Conservation (phyloP, 1,140 invertebrate species). For the Bicyclus anynana region DNA sequence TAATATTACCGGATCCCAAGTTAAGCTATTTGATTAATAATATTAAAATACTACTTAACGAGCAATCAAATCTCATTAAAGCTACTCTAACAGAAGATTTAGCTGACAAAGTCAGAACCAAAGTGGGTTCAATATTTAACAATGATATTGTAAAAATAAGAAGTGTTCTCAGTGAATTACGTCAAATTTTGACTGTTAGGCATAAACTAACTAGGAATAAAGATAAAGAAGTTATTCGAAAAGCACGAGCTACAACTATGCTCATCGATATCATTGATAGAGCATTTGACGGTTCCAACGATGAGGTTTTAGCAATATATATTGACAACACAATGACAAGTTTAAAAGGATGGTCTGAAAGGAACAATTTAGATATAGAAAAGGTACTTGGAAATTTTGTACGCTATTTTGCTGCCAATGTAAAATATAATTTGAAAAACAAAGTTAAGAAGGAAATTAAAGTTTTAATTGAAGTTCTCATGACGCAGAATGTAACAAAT, state of each 20-base stretch:
- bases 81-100: slow-evolving; percentile 5
- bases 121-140: slow-evolving; percentile 7
- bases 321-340: slow-evolving; percentile 8
- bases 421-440: slow-evolving; percentile 13
- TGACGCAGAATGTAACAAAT: slow-evolving; percentile 4
- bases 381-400: slow-evolving; percentile 8
- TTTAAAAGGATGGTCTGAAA: not conserved
- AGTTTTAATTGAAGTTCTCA: slow-evolving; percentile 12
- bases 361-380: slow-evolving; percentile 2
- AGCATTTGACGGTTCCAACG: slow-evolving; percentile 9
- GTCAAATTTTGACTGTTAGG: slow-evolving; percentile 2
- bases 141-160: not conserved
- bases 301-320: slow-evolving; percentile 10
- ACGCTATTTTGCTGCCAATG: not conserved
- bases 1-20: slow-evolving; percentile 14
- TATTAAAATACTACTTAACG: slow-evolving; percentile 4
- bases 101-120: not conserved
- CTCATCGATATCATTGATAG: slow-evolving; percentile 20
- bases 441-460: slow-evolving; percentile 6
- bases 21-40: slow-evolving; percentile 1
- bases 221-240: slow-evolving; percentile 1
- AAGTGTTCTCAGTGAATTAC: not conserved
- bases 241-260: slow-evolving; percentile 11
- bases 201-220: slow-evolving; percentile 9
- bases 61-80: slow-evolving; percentile 12